Evolutionary conservation across 2,113 vertebrate species (phyloP).

Genomic region (Nanorana parkeri): DNA sequence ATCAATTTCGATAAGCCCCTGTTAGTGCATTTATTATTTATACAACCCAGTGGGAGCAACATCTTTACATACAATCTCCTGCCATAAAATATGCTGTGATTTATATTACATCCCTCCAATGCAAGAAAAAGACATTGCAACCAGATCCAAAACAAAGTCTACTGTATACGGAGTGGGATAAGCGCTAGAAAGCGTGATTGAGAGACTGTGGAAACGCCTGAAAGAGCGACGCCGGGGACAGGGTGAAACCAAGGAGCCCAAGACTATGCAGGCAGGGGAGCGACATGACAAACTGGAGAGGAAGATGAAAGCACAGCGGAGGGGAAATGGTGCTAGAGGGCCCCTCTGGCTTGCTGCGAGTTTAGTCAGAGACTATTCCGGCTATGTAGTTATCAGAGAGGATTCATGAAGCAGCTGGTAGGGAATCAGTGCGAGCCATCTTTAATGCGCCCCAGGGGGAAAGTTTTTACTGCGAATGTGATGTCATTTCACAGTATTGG

Average conservation of each 20-base stretch:
- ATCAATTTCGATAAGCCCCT: too few relatives aligned
- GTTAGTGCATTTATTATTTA: neutral
- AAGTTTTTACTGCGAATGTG: conserved; percentile 26
- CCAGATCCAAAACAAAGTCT: too few relatives aligned
- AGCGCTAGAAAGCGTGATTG: too few relatives aligned
- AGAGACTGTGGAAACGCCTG: too few relatives aligned
- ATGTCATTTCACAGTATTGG: conserved; percentile 41
- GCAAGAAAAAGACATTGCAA: too few relatives aligned
- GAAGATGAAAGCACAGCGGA: neutral
- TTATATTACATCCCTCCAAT: too few relatives aligned
- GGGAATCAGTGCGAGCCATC: conserved; percentile 15
- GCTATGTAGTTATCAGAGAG: conserved; percentile 3
- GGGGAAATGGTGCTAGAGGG: neutral
- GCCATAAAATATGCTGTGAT: too few relatives aligned
- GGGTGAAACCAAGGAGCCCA: neutral
- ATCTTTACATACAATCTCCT: neutral
- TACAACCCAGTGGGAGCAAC: neutral
- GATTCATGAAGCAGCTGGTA: conserved; percentile 13
- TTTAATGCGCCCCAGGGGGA: conserved; percentile 29
- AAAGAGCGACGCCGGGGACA: neutral
- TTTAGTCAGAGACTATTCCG: neutral
- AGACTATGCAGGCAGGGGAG: neutral
- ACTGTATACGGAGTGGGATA: too few relatives aligned
- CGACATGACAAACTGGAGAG: conserved; percentile 6
- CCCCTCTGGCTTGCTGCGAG: neutral